Conservation (phyloP, 2,113 vertebrate species). For the Hystrix cristata region DNA sequence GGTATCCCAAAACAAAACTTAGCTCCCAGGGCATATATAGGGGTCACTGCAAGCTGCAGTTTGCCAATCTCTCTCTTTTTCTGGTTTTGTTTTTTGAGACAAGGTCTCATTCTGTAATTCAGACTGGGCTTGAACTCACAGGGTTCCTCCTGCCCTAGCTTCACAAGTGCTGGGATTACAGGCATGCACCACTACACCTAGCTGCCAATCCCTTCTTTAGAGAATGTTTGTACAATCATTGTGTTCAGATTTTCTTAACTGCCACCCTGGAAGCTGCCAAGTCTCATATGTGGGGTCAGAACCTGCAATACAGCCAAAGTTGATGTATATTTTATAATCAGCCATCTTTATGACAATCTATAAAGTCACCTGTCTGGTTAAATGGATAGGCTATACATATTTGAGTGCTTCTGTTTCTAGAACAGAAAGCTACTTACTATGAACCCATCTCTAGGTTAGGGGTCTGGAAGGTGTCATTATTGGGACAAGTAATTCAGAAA, state of each 20-base stretch:
- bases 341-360: background rate
- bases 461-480: slow-evolving; percentile 43
- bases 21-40: background rate
- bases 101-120: too few species aligned
- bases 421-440: background rate
- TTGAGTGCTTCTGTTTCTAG: background rate
- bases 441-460: background rate
- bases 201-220: background rate
- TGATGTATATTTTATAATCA: background rate
- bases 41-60: background rate
- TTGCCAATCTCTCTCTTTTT: background rate
- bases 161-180: too few species aligned
- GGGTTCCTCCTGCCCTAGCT: too few species aligned
- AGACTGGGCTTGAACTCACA: too few species aligned
- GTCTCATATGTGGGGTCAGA: background rate
- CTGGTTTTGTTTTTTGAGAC: too few species aligned
- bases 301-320: background rate
- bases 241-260: background rate
- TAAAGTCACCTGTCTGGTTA: slow-evolving; percentile 6
- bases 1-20: background rate
- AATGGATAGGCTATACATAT: background rate
- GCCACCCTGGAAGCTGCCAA: background rate
- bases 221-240: background rate
- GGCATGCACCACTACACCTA: too few species aligned
- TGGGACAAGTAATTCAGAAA: slow-evolving; percentile 45